Evolutionary conservation across 2,888 invertebrate species (phyloP).

Genomic region (Dorcus parallelipipedus): DNA sequence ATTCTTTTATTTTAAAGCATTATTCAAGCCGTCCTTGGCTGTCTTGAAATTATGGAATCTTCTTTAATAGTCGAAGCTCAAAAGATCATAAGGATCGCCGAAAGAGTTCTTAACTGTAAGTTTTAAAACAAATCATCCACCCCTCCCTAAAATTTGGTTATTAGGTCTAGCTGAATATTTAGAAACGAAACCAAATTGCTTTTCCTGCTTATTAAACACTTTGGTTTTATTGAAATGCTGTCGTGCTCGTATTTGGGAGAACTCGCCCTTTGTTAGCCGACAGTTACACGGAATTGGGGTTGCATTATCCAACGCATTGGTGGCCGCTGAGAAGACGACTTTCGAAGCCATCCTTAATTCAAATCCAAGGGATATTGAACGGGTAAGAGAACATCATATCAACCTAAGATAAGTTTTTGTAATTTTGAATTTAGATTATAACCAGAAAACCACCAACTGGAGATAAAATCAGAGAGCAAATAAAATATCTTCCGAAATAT

Average conservation of each 20-base stretch:
- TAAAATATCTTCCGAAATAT: slow-evolving; percentile 63
- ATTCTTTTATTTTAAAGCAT: slow-evolving; percentile 50
- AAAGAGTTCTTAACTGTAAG: slow-evolving; percentile 68
- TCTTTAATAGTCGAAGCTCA: slow-evolving; percentile 67
- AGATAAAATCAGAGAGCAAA: slow-evolving; percentile 61
- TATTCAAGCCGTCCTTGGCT: slow-evolving; percentile 72
- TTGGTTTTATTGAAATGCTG: slow-evolving; percentile 66
- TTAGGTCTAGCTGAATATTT: slow-evolving; percentile 60
- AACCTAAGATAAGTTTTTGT: neutral
- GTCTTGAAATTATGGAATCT: slow-evolving; percentile 64
- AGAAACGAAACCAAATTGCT: slow-evolving; percentile 48
- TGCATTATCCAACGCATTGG: slow-evolving; percentile 60
- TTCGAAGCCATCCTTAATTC: slow-evolving; percentile 62
- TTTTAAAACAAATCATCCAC: slow-evolving; percentile 8
- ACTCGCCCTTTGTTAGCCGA: slow-evolving; percentile 64
- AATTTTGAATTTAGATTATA: slow-evolving; percentile 55
- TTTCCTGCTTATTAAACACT: slow-evolving; percentile 57
- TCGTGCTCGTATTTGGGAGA: slow-evolving; percentile 69
- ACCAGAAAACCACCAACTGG: slow-evolving; percentile 73
- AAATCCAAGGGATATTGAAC: slow-evolving; percentile 71
- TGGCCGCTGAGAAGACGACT: slow-evolving; percentile 63
- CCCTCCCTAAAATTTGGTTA: slow-evolving; percentile 9
- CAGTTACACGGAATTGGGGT: slow-evolving; percentile 72
- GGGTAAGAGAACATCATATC: slow-evolving; percentile 32
- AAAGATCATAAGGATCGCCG: slow-evolving; percentile 65